A percentile compares a stretch with the other conserved stretches of the same genome.
Evolutionary conservation across 2,888 invertebrate species (phyloP).

Genomic region (Eupithecia dodoneata): DNA sequence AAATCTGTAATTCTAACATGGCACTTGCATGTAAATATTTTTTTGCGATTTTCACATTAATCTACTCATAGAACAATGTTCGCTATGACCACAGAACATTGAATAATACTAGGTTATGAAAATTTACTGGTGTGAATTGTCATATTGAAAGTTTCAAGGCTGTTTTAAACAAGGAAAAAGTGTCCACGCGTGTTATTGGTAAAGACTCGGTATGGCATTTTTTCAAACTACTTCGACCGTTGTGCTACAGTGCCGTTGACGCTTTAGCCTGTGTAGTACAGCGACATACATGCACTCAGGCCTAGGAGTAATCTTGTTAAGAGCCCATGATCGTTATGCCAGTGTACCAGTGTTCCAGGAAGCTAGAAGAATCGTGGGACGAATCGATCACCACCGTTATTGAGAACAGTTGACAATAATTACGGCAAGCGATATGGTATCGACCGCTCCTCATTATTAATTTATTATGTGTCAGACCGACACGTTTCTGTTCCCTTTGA

Average conservation of each 20-base stretch:
- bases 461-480: background rate
- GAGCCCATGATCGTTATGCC: background rate
- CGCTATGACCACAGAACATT: background rate
- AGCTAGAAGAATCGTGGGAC: background rate
- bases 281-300: background rate
- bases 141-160: background rate
- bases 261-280: background rate
- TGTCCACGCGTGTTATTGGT: background rate
- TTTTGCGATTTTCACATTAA: background rate
- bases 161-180: background rate
- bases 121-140: background rate
- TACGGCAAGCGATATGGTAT: background rate
- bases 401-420: constrained; percentile 5
- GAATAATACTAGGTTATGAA: background rate
- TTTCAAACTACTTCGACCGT: background rate
- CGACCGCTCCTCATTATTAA: background rate
- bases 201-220: background rate
- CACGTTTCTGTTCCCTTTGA: background rate
- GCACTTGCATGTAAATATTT: background rate
- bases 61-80: background rate
- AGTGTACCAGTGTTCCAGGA: background rate
- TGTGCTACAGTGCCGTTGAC: background rate
- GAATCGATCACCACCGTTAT: background rate
- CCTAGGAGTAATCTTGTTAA: background rate
- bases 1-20: background rate